Evolutionary conservation across 2,888 invertebrate species (phyloP), one percentile per base, ranked within the genome.

Genomic region (Drosophila helvetica): DNA sequence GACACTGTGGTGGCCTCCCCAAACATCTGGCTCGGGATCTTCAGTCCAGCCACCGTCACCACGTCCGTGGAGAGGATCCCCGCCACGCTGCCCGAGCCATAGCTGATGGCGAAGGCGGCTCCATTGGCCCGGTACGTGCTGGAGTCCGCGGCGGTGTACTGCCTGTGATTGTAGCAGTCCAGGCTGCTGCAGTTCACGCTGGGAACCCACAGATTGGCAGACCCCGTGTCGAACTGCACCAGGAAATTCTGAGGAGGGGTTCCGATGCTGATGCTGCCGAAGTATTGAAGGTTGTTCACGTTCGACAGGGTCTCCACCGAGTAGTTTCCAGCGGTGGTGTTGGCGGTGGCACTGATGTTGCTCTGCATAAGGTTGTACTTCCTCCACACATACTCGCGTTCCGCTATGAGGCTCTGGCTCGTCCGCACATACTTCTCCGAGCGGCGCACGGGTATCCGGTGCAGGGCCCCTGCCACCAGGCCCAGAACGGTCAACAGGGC

Each of bases 181-280:
- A 96, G 95, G 91, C 94, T 94, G 90, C 96, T 94, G 92, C 99
- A 99, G 91, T 97, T 95, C 93, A 97, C 97, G 27, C 98, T 98
- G 10, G 99, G 99, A 61, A 99, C 95, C 99, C 99, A 99, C 73
- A 99, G 94, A 92, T 99, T 99, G 58, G 99, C 98, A 27, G 99
- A 99, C 69, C 99, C 99, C 0, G 99, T 99, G 93, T 99, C 99
- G 93, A 99, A 99, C 75, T 99, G 96, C 66, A 99, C 98, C 89
- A 95, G 95, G 93, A 99, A 99, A 8, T 92, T 93, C 93, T 99
- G 99, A 54, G 96, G 95, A 17, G 99, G 99, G 56, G 94, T 95
- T 60, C 99, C 99, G 92, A 99, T 96, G 1, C 94, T 93, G 84
- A 99, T 98, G 9, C 94, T 95, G 15, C 98, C 99, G 93, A 96